Evolutionary conservation across 2,113 vertebrate genomes (phyloP).

Genomic region (Corydoras sp.): DNA sequence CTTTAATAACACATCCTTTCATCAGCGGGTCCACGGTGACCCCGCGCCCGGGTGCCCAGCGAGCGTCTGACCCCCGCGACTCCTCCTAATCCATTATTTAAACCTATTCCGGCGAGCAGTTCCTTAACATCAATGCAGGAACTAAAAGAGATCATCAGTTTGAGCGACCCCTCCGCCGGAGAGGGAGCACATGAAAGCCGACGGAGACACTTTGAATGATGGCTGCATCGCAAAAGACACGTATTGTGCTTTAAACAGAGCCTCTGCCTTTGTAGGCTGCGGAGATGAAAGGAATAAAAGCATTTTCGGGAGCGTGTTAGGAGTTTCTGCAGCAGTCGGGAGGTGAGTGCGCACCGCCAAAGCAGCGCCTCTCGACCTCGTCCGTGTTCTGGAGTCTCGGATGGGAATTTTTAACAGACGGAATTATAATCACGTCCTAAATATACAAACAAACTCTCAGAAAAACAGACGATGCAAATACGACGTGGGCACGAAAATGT

Average conservation of each 20-base stretch:
- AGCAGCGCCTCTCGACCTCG: too few species aligned
- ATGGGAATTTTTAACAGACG: too few species aligned
- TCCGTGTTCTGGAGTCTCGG: too few species aligned
- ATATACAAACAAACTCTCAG: too few species aligned
- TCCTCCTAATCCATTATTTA: slow-evolving; percentile 62
- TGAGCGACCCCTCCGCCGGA: slow-evolving; percentile 51
- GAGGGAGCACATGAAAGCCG: slow-evolving; percentile 12
- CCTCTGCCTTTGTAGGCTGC: not conserved
- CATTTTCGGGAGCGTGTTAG: too few species aligned
- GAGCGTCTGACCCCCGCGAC: slow-evolving; percentile 55
- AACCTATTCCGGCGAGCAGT: slow-evolving; percentile 49
- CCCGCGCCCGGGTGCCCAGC: slow-evolving; percentile 52
- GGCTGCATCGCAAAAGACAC: slow-evolving; percentile 34
- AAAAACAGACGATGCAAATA: too few species aligned
- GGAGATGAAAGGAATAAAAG: slow-evolving; percentile 23
- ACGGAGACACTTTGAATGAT: slow-evolving; percentile 40
- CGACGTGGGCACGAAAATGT: too few species aligned
- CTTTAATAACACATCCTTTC: slow-evolving; percentile 68
- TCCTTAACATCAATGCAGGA: slow-evolving; percentile 47
- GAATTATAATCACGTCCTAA: too few species aligned
- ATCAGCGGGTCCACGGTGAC: slow-evolving; percentile 39
- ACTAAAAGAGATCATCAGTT: slow-evolving; percentile 44
- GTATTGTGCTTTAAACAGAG: slow-evolving; percentile 28
- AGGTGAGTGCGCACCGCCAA: too few species aligned
- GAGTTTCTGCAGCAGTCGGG: too few species aligned